Evolutionary conservation across 2,113 vertebrate genomes (phyloP), one percentile per base, ranked within the genome.

Genomic region (Bagarius yarrelli): DNA sequence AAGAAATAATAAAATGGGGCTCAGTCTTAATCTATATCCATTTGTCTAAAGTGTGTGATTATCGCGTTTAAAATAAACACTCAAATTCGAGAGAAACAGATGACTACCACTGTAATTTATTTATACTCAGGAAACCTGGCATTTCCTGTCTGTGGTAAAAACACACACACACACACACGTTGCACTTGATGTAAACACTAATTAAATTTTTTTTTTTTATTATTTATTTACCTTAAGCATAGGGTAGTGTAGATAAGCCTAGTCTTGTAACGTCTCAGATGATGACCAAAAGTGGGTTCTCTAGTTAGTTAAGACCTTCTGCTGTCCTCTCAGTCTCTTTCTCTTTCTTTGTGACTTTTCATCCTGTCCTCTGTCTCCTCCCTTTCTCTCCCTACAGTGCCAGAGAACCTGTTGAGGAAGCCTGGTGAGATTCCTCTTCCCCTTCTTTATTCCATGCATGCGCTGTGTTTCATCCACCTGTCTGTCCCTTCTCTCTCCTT

Each of bases 351-450:
- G 71, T 83, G 44, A 79, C 87, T 88, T 87, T 93, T 76, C 89
- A 90, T 94, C 93, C 71, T 60, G 61, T 80, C 59, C 30, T 82
- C 95, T 94, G 92, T 95, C 88, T 97, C 76, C 90, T 94, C 92
- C 95, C 93, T 92, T 93, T 94, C 95, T 87, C 93, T 87, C 93
- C 93, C 95, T 94, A 93, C 96, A 98, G 97, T 95, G 95, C 93
- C 93, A 90, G 90, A 93, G 96, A 96, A 90, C 89, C 94, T 91
- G 95, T 95, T 92, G 95, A 94, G 93, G 95, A 96, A 91, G 94
- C 94, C 92, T 96, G 97, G 97, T 99, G 96, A 99, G 97, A 96
- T 95, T 95, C 91, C 93, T 88, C 90, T 87, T 87, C 77, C 83
- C 74, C 66, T 70, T 50, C 63, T 67, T n/a, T 47, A 47, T 55